Evolutionary conservation across 2,113 vertebrate genomes (phyloP).

Genomic region (Lontra canadensis): DNA sequence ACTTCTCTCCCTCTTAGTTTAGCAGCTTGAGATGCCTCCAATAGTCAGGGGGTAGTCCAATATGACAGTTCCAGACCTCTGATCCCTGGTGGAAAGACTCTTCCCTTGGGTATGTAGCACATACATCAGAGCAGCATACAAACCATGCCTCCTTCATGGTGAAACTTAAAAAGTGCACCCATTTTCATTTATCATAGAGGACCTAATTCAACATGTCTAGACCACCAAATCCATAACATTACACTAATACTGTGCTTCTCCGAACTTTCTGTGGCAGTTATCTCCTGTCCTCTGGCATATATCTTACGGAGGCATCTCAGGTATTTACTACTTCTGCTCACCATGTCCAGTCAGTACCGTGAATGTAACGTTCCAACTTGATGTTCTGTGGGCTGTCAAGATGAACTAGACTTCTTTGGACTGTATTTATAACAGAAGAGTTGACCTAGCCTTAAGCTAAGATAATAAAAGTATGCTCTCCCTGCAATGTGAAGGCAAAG

Average conservation of each 20-base stretch:
- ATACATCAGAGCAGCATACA: background rate
- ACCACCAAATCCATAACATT: background rate
- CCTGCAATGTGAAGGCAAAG: background rate
- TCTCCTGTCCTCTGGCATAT: background rate
- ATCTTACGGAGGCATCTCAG: background rate
- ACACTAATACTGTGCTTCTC: background rate
- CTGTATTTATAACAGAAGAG: background rate
- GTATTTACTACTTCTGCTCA: conserved; percentile 25
- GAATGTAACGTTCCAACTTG: background rate
- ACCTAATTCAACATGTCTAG: background rate
- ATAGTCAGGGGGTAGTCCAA: background rate
- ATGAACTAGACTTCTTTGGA: conserved; percentile 33
- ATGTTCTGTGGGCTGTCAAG: conserved; percentile 26
- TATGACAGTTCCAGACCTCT: background rate
- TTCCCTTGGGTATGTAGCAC: background rate
- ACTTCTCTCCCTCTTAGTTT: background rate
- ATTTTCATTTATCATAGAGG: background rate
- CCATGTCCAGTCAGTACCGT: background rate
- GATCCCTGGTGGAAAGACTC: background rate
- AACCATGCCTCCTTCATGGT: background rate
- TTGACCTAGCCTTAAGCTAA: conserved; percentile 37
- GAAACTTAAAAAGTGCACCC: background rate
- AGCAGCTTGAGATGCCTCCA: background rate
- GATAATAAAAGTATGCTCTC: conserved; percentile 1
- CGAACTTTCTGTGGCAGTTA: background rate